A percentile compares a stretch with the other conserved stretches of the same genome.
Evolutionary conservation across 2,888 invertebrate species (phyloP).

Genomic region (Drosophila conformis): DNA sequence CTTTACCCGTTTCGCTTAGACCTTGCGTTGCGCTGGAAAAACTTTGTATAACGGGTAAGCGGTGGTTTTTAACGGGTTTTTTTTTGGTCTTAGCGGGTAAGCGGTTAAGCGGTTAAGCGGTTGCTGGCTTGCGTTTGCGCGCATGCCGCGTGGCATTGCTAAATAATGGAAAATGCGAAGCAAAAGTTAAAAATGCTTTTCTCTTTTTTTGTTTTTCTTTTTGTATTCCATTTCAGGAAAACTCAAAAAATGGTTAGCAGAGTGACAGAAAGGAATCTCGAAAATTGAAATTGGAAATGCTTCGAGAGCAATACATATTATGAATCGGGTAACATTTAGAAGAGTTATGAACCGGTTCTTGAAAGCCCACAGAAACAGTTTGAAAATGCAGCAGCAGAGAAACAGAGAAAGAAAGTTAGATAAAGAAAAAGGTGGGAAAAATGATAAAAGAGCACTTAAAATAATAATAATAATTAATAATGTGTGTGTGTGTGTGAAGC

Average conservation of each 20-base stretch:
- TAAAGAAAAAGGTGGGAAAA: not conserved
- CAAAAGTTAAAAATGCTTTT: slow-evolving; percentile 52
- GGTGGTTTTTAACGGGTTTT: slow-evolving; percentile 7
- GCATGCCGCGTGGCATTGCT: slow-evolving; percentile 78
- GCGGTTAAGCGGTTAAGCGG: slow-evolving; percentile 68
- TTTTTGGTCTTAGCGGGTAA: slow-evolving; percentile 21
- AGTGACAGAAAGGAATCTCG: not conserved
- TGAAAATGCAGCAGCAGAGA: not conserved
- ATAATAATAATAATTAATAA: not conserved
- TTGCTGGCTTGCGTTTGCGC: slow-evolving; percentile 59
- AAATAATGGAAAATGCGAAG: slow-evolving; percentile 67
- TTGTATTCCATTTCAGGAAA: not conserved
- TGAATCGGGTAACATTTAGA: not conserved
- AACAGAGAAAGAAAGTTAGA: not conserved
- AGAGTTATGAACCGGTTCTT: not conserved
- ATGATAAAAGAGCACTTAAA: not conserved
- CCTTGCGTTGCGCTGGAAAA: slow-evolving; percentile 33
- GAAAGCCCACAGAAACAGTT: not conserved
- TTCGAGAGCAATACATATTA: too few relatives aligned
- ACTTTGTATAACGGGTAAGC: slow-evolving; percentile 50
- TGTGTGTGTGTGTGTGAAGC: not conserved
- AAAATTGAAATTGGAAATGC: not conserved
- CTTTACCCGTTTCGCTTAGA: slow-evolving; percentile 56
- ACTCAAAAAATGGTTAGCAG: not conserved
- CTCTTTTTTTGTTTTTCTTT: not conserved